These are phyloP conservation scores for Pristis pectinata DNA, from an alignment of 2,797 vertebrate species.

Conservation along the genomic window DNA sequence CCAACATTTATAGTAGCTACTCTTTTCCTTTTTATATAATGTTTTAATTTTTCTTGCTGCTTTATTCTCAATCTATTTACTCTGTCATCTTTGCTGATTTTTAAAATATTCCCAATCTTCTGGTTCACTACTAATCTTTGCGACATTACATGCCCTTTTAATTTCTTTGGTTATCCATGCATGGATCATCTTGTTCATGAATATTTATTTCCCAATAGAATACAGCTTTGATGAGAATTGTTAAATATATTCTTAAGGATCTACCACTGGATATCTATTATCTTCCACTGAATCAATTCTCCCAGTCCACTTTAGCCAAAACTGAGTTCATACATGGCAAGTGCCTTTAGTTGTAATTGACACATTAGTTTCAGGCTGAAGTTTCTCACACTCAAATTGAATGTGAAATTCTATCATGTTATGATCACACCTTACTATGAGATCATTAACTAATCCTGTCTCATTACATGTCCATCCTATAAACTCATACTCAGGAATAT, in stretches of 20 bases:
- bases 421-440: neutral
- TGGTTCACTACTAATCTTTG: neutral
- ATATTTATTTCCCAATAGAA: neutral
- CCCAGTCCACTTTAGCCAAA: neutral
- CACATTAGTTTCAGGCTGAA: neutral
- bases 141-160: neutral
- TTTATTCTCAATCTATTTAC: neutral
- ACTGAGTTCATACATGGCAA: neutral
- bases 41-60: neutral
- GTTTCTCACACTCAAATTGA: neutral
- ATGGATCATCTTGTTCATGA: neutral
- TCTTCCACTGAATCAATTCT: neutral
- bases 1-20: neutral
- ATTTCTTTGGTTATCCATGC: neutral
- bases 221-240: neutral
- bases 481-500: too few species aligned
- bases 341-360: neutral
- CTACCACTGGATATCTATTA: neutral
- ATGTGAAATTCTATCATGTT: neutral
- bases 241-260: neutral
- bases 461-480: neutral
- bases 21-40: neutral
- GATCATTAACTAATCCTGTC: neutral
- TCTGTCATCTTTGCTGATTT: neutral
- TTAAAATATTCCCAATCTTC: neutral